A percentile compares a stretch with the other conserved stretches of the same genome.
Evolutionary conservation across 1,140 invertebrate genomes (phyloP).

Genomic region (Lineus longissimus): DNA sequence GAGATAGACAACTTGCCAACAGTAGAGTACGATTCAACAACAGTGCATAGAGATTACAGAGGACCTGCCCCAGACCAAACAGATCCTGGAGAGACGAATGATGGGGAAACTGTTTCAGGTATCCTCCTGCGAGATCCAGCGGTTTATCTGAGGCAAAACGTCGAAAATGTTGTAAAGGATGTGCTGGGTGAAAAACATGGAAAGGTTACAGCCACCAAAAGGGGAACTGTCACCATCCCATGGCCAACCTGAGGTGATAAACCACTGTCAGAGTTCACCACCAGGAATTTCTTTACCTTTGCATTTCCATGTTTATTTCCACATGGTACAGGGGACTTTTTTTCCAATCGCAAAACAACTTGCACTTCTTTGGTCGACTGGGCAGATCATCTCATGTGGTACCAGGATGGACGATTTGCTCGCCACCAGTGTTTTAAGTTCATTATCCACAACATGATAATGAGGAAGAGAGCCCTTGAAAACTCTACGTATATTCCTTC

Average conservation of each 20-base stretch:
- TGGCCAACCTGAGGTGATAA: neutral
- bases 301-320: slow-evolving; percentile 5
- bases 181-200: neutral
- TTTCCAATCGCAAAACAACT: neutral
- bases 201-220: neutral
- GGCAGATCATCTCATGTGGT: slow-evolving; percentile 3
- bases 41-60: neutral
- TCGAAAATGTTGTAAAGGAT: neutral
- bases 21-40: neutral
- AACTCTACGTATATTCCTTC: slow-evolving; percentile 7
- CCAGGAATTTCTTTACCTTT: neutral
- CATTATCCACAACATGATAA: slow-evolving; percentile 9
- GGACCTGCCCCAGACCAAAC: neutral
- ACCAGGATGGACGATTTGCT: neutral
- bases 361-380: neutral
- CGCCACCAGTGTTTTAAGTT: slow-evolving; percentile 20
- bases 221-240: slow-evolving; percentile 4
- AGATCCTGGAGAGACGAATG: neutral
- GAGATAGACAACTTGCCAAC: neutral
- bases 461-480: neutral
- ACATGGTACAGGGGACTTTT: neutral
- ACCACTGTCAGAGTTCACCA: neutral
- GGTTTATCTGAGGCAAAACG: neutral
- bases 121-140: neutral
- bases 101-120: neutral